phyloP scores from a whole-genome alignment of 2,797 vertebrate genomes.

The Cottoperca gobio region DNA sequence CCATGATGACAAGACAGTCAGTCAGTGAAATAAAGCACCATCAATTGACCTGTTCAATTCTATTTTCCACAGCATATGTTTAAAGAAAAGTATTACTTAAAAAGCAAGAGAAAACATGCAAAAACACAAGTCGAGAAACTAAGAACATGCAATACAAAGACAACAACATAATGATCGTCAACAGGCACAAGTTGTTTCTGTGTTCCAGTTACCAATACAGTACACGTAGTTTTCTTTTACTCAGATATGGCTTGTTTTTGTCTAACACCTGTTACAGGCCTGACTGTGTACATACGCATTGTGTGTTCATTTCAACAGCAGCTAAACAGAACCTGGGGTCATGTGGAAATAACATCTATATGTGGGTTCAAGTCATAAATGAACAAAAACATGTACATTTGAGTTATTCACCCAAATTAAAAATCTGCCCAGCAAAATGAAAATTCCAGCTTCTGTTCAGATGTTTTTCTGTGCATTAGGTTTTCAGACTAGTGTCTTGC shows the following conservation, averaged over 20 bases:
- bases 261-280: neutral
- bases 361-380: neutral
- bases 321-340: neutral
- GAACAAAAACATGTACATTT: neutral
- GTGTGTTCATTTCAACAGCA: neutral
- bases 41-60: neutral
- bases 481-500: neutral
- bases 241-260: conserved; percentile 21
- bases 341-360: conserved; percentile 13
- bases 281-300: neutral
- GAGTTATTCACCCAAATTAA: neutral
- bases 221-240: neutral
- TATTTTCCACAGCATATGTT: neutral
- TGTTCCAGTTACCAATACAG: conserved; percentile 43
- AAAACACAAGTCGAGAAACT: conserved; percentile 15
- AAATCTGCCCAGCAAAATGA: neutral
- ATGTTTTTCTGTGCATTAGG: neutral
- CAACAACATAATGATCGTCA: conserved; percentile 37
- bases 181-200: conserved; percentile 57
- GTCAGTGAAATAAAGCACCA: conserved; percentile 2
- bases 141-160: conserved; percentile 26
- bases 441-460: neutral
- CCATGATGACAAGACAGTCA: neutral
- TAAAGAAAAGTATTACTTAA: neutral
- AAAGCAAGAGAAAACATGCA: conserved; percentile 33